Conservation (phyloP, 1,140 invertebrate species). For the Nymphalis io region DNA sequence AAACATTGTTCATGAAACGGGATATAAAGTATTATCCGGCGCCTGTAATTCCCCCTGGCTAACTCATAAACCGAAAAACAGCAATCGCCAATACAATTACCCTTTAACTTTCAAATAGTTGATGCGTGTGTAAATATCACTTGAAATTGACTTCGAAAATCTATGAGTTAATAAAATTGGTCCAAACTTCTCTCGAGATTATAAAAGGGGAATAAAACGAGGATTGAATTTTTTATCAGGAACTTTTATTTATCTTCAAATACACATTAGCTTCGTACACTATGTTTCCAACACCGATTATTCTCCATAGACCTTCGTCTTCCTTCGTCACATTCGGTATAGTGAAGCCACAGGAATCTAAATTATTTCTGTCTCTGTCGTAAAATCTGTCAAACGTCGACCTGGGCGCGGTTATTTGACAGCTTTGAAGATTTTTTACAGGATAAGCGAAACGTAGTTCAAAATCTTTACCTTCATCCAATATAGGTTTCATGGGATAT, state of each 20-base stretch:
- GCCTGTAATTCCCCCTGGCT: too few relatives aligned
- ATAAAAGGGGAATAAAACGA: too few relatives aligned
- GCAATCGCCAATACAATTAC: too few relatives aligned
- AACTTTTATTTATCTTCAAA: constrained; percentile 40
- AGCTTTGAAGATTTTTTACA: constrained; percentile 48
- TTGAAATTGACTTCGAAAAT: too few relatives aligned
- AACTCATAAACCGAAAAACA: too few relatives aligned
- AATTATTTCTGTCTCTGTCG: constrained; percentile 37
- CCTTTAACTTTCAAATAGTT: too few relatives aligned
- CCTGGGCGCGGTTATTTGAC: constrained; percentile 52
- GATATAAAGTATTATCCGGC: too few relatives aligned
- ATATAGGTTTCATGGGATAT: constrained; percentile 20
- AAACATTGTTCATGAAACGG: too few relatives aligned
- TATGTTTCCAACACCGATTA: constrained; percentile 59
- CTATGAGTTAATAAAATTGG: too few relatives aligned
- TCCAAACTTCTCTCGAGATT: too few relatives aligned
- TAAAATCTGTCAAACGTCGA: constrained; percentile 56
- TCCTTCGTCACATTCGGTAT: constrained; percentile 53
- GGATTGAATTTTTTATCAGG: not conserved
- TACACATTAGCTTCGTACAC: constrained; percentile 49
- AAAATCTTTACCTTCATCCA: constrained; percentile 47
- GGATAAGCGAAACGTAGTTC: constrained; percentile 51
- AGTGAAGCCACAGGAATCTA: constrained; percentile 51
- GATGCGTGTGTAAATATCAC: too few relatives aligned
- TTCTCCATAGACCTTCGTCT: constrained; percentile 58